A percentile compares a stretch with the other conserved stretches of the same genome.
phyloP scores from a whole-genome alignment of 53 echinoderm and acorn worm genomes.

The Luidia sarsii region DNA sequence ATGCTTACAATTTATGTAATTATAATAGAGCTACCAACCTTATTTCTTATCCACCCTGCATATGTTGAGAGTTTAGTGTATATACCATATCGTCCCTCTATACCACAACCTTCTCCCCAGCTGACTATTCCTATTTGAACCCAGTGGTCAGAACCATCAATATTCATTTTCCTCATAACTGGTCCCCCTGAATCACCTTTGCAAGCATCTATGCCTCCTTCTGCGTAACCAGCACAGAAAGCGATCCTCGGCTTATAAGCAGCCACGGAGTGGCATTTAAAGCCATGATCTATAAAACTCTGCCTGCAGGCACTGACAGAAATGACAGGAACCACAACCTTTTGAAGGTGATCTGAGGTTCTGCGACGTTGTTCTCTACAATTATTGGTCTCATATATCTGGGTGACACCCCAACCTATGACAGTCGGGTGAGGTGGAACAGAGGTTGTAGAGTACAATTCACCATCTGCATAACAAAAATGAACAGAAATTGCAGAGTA shows the following conservation, averaged over 20 bases:
- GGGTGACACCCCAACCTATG: slow-evolving; percentile 51
- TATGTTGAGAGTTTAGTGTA: slow-evolving; percentile 48
- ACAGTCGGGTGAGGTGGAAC: neutral
- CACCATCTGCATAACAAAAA: neutral
- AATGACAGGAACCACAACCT: slow-evolving; percentile 18
- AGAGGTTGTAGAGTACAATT: neutral
- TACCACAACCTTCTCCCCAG: slow-evolving; percentile 55
- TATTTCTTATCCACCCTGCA: slow-evolving; percentile 4
- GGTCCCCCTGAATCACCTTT: slow-evolving; percentile 63
- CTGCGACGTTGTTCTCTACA: neutral
- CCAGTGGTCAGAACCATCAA: slow-evolving; percentile 16
- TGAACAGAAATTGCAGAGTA: no score
- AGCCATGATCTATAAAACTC: neutral
- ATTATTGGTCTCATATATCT: neutral
- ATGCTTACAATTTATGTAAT: neutral
- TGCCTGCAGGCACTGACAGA: neutral
- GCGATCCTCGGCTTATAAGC: neutral
- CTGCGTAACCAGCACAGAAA: slow-evolving; percentile 51
- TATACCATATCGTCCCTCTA: slow-evolving; percentile 33
- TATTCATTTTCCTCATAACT: slow-evolving; percentile 7
- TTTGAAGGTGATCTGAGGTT: neutral
- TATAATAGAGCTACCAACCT: slow-evolving; percentile 16
- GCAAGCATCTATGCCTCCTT: slow-evolving; percentile 44
- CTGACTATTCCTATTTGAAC: slow-evolving; percentile 58
- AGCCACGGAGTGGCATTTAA: neutral